phyloP scores from a whole-genome alignment of 2,113 vertebrate species.

The Tonatia bakeri region DNA sequence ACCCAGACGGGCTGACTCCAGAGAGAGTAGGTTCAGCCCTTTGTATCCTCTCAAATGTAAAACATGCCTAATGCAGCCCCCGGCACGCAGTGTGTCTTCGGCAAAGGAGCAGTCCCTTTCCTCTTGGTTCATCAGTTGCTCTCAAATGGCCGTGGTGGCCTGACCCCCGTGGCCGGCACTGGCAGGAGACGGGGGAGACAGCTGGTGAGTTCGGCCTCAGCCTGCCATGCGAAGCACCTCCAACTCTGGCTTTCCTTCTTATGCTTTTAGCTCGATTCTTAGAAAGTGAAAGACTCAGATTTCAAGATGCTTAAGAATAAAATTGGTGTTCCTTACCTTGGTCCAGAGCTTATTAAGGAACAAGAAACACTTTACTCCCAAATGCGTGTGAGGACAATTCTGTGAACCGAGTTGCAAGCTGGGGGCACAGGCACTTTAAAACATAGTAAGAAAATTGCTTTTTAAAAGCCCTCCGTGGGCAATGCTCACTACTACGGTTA shows the following conservation, averaged over 20 bases:
- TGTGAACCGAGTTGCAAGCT: neutral
- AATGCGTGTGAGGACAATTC: neutral
- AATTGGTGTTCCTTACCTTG: neutral
- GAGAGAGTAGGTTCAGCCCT: accelerated
- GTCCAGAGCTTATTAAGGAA: neutral
- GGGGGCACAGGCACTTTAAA: neutral
- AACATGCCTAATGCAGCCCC: neutral
- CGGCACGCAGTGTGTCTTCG: neutral
- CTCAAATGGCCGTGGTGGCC: neutral
- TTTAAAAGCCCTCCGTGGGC: neutral
- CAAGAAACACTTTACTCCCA: neutral
- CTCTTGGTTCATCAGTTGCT: neutral
- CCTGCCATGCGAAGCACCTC: neutral
- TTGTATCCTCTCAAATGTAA: accelerated
- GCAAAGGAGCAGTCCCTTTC: neutral
- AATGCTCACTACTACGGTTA: neutral
- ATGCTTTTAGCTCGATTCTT: neutral
- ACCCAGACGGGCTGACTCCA: neutral
- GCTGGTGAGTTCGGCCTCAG: neutral
- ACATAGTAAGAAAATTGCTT: neutral
- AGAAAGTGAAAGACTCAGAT: neutral
- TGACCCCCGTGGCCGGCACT: neutral
- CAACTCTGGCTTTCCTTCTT: neutral
- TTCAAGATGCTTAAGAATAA: neutral
- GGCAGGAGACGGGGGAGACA: neutral